Base-by-base conservation (phyloP, 2,797 vertebrate species). In the Falco novaeseelandiae region DNA sequence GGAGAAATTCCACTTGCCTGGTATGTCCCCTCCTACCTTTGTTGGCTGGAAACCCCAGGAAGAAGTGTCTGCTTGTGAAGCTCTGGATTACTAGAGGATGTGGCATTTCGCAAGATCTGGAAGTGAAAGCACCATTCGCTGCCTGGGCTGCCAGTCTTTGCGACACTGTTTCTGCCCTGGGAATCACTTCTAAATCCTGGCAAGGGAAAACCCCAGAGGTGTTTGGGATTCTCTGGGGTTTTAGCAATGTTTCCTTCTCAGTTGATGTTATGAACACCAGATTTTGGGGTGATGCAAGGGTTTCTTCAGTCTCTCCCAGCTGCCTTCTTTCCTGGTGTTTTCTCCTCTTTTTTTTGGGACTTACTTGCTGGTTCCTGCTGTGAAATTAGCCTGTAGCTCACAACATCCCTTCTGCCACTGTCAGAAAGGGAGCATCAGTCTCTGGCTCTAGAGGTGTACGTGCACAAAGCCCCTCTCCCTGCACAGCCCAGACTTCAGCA, bases 221-320 rank as follows among this genome's bases (percentile, higher is more conserved):
- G 8, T 70, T 79, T 38, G 57, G 36, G 62, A 55, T 82, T 79
- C 52, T 77, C 66, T 51, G 73, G 69, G 21, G 17, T n/a, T 94
- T 89, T 69, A 16, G 5, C 25, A 52, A 34, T 8, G 9, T 38
- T 73, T 93, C 29, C n/a, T 66, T 32, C 42, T 73, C 55, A 40
- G n/a, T 0, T 92, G 71, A 76, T 0, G 0, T 13, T 36, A 30
- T 5, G 62, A 5, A 8, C 21, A 44, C 54, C 66, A 81, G 38
- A 23, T 4, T 4, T 10, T 8, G 20, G 23, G 20, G 25, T 77
- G 77, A 90, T 70, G 32, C 17, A 38, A 67, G 19, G 9, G 26
- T 52, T 90, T 65, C 27, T 65, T n/a, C 61, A 89, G 36, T 27
- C 19, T 29, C 1, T 14, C 19, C 32, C 48, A 78, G 38, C 23